Percentiles rank a stretch among this genome's conserved stretches.
phyloP scores from a whole-genome alignment of 2,113 vertebrate species.

The Ctenomys sociabilis region DNA sequence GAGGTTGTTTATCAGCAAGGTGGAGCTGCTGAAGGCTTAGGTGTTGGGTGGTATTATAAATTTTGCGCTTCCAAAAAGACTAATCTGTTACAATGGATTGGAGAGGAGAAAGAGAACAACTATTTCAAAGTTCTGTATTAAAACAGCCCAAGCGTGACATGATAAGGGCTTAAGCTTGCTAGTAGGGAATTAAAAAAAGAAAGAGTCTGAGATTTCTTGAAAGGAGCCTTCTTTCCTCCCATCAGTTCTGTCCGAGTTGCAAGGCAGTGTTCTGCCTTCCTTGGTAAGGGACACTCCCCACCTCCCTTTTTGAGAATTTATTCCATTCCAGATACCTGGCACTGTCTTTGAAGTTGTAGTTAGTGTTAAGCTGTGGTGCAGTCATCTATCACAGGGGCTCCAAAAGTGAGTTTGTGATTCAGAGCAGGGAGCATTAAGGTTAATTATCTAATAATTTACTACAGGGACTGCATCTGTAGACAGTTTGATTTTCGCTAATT shows the following conservation, averaged over 20 bases:
- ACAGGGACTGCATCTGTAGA: constrained; percentile 73
- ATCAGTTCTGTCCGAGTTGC: background rate
- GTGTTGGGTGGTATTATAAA: background rate
- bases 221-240: background rate
- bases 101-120: constrained; percentile 34
- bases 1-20: background rate
- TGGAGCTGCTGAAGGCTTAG: background rate
- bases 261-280: background rate
- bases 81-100: constrained; percentile 49
- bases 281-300: background rate
- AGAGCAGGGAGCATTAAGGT: constrained; percentile 80
- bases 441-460: constrained; percentile 86
- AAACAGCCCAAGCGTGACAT: constrained; percentile 58
- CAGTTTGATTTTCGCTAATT: constrained; percentile 84
- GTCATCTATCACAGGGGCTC: background rate
- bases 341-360: constrained; percentile 49
- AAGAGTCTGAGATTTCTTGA: background rate
- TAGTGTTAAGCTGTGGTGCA: constrained; percentile 54
- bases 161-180: constrained; percentile 44
- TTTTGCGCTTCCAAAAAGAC: constrained; percentile 41
- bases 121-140: constrained; percentile 41
- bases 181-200: background rate
- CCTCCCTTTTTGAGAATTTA: background rate
- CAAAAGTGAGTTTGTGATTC: constrained; percentile 63
- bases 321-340: constrained; percentile 58